Percentiles rank a stretch among this genome's conserved stretches.
Evolutionary conservation across 1,140 invertebrate species (phyloP).

Genomic region (Adelges cooleyi): DNA sequence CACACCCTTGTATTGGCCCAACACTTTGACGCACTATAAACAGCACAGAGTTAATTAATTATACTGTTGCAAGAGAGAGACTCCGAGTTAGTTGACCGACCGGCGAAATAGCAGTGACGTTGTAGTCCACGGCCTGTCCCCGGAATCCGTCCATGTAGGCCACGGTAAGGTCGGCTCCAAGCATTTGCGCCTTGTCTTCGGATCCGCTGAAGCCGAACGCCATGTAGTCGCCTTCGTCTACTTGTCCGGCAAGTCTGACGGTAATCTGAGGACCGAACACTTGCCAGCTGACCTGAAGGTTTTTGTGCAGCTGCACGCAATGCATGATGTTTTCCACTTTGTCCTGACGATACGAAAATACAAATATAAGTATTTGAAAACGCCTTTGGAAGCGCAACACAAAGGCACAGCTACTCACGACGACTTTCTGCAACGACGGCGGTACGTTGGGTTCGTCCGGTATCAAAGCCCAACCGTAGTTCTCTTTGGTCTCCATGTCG

Average conservation of each 20-base stretch:
- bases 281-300: conserved; percentile 77
- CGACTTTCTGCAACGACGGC: conserved; percentile 55
- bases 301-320: conserved; percentile 71
- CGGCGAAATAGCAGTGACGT: conserved; percentile 68
- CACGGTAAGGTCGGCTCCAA: conserved; percentile 72
- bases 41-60: conserved; percentile 10
- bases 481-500: conserved; percentile 56
- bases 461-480: conserved; percentile 66
- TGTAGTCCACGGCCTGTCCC: conserved; percentile 69
- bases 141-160: conserved; percentile 59
- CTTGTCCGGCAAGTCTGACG: conserved; percentile 63
- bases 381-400: too few relatives aligned
- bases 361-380: too few relatives aligned
- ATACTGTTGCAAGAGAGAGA: background rate
- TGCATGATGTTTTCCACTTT: conserved; percentile 40
- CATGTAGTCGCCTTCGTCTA: conserved; percentile 70
- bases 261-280: conserved; percentile 81
- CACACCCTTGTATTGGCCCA: conserved; percentile 73
- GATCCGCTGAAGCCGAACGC: conserved; percentile 76
- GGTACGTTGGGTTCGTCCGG: conserved; percentile 73
- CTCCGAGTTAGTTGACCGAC: conserved; percentile 41
- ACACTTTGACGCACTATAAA: conserved; percentile 66
- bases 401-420: conserved; percentile 35
- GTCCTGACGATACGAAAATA: conserved; percentile 1
- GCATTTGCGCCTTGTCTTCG: conserved; percentile 57